A percentile compares a stretch with the other conserved stretches of the same genome.
Conservation (phyloP, 2,797 vertebrate species). For the Pseudochirops corinnae region DNA sequence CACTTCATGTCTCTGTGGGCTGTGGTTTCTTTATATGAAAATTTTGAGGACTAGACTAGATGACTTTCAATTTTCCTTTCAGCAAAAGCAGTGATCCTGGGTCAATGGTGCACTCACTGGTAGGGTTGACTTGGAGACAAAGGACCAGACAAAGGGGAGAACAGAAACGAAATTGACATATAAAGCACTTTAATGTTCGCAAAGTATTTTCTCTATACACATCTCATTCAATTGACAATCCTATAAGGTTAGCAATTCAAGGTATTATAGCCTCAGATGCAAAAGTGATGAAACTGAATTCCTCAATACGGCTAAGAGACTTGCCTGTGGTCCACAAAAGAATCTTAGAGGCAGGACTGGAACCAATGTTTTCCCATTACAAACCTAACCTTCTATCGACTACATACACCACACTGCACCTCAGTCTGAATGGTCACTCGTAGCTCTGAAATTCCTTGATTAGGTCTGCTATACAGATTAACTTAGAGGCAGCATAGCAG, state of each 20-base stretch:
- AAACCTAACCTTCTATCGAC: not conserved
- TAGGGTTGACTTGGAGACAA: not conserved
- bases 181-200: not conserved
- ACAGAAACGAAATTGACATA: not conserved
- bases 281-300: not conserved
- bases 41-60: not conserved
- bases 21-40: not conserved
- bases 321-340: not conserved
- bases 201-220: not conserved
- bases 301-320: slow-evolving; percentile 5
- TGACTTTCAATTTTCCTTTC: not conserved
- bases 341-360: not conserved
- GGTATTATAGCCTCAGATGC: not conserved
- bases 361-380: not conserved
- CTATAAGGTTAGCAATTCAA: not conserved
- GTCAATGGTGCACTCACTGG: not conserved
- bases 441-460: not conserved
- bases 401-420: not conserved
- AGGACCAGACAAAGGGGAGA: not conserved
- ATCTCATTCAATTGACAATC: not conserved
- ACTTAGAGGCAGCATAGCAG: not conserved
- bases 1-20: not conserved
- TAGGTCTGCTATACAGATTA: not conserved
- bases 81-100: not conserved
- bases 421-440: not conserved